A percentile compares a stretch with the other conserved stretches of the same genome.
phyloP scores from a whole-genome alignment of 2,113 vertebrate species.

The Amblyornis subalaris region DNA sequence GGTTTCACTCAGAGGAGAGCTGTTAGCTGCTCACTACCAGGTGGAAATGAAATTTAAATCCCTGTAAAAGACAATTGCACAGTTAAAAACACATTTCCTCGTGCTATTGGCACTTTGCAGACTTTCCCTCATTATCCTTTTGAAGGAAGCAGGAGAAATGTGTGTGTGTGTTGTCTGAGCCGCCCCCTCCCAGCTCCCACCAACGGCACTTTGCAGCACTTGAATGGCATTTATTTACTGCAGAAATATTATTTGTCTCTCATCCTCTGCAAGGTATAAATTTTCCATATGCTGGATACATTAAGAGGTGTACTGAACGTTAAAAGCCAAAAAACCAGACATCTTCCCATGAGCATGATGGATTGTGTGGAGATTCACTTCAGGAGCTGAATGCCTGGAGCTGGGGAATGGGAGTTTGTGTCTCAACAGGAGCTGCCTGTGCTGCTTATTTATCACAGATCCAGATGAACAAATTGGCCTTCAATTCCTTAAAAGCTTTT shows the following conservation, averaged over 20 bases:
- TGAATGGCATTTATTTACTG: background rate
- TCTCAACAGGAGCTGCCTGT: background rate
- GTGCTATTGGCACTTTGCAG: background rate
- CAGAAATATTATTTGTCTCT: background rate
- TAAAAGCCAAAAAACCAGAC: background rate
- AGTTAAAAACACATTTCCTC: background rate
- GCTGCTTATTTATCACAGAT: background rate
- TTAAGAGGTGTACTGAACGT: background rate
- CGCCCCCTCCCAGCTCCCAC: background rate
- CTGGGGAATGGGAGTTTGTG: background rate
- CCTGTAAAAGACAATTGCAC: background rate
- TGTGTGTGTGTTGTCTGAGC: background rate
- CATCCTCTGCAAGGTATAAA: background rate
- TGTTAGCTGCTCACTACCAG: background rate
- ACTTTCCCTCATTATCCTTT: background rate
- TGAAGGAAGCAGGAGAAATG: background rate
- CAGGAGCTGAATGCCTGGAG: background rate
- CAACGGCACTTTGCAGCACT: background rate
- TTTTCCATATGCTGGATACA: background rate
- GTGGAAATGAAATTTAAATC: background rate
- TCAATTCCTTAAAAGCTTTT: conserved; percentile 18
- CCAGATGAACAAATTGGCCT: background rate
- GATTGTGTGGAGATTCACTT: background rate
- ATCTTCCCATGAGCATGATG: background rate
- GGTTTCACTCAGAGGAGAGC: background rate